Evolutionary conservation across 2,113 vertebrate genomes (phyloP).

Genomic region (Holacanthus passer): DNA sequence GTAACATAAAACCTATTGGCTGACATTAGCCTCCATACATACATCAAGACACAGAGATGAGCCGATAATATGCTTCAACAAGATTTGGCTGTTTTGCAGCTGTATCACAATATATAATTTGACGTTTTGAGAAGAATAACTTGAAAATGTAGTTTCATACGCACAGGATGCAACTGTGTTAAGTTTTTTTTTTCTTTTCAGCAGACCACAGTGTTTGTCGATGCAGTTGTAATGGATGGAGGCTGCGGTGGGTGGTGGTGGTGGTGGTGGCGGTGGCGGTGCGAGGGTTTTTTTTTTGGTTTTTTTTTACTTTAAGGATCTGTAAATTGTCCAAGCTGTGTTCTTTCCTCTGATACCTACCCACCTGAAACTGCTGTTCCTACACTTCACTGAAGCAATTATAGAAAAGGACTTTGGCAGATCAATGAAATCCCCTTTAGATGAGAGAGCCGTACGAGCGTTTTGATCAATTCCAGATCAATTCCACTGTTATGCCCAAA

Average conservation of each 20-base stretch:
- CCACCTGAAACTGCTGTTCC: constrained; percentile 73
- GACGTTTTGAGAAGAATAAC: constrained; percentile 18
- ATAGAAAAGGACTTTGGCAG: constrained; percentile 72
- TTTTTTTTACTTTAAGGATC: constrained; percentile 70
- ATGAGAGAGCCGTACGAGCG: constrained; percentile 62
- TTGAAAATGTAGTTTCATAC: constrained; percentile 17
- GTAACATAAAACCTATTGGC: constrained; percentile 75
- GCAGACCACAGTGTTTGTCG: constrained; percentile 33
- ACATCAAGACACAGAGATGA: constrained; percentile 62
- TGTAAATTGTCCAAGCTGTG: constrained; percentile 72
- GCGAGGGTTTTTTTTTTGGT: no score
- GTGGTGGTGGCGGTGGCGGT: background rate
- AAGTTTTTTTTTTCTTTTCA: constrained; percentile 21
- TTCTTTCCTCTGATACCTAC: constrained; percentile 71
- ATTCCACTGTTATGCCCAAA: constrained; percentile 71
- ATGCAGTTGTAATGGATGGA: constrained; percentile 29
- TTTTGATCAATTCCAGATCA: constrained; percentile 77
- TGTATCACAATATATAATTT: constrained; percentile 54
- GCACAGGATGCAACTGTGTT: background rate
- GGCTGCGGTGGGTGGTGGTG: constrained; percentile 17
- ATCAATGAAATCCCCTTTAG: constrained; percentile 80
- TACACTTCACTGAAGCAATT: constrained; percentile 76
- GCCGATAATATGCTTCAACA: constrained; percentile 68
- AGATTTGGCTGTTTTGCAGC: constrained; percentile 57
- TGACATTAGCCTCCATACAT: constrained; percentile 54